phyloP scores from a whole-genome alignment of 1,140 invertebrate genomes.

The Ips nitidus region DNA sequence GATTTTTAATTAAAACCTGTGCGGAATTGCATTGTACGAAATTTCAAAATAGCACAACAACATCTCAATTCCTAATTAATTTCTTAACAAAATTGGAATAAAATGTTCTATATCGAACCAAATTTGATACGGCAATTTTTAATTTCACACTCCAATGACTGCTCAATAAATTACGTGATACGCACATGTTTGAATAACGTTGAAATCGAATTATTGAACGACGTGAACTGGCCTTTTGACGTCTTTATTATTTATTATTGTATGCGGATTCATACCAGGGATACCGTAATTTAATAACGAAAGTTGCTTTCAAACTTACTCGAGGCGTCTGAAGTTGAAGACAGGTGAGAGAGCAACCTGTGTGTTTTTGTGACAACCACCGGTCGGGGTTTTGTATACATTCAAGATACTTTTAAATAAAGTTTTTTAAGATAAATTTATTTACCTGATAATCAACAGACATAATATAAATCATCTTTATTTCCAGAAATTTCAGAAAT shows the following conservation, averaged over 20 bases:
- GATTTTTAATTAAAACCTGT: no score
- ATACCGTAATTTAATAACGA: slow-evolving; percentile 39
- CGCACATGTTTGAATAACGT: slow-evolving; percentile 7
- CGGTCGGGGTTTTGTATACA: neutral
- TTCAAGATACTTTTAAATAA: no score
- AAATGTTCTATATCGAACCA: neutral
- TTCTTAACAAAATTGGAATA: no score
- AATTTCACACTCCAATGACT: slow-evolving; percentile 37
- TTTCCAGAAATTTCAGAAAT: no score
- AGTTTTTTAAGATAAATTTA: no score
- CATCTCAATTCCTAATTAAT: no score
- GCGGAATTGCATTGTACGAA: no score
- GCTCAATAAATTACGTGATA: slow-evolving; percentile 30
- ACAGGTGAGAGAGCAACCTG: slow-evolving; percentile 38
- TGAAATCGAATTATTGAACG: slow-evolving; percentile 18
- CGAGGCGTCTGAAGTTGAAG: slow-evolving; percentile 5
- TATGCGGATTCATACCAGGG: slow-evolving; percentile 16
- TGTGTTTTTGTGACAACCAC: slow-evolving; percentile 12
- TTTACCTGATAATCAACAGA: no score
- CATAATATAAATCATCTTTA: no score
- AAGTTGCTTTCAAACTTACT: slow-evolving; percentile 35
- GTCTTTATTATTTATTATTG: slow-evolving; percentile 29
- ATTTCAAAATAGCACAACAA: no score
- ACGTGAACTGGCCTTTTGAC: slow-evolving; percentile 4
- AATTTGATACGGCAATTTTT: slow-evolving; percentile 36